Conservation (phyloP, 2,888 invertebrate genomes). For the Ganaspis brasiliensis region DNA sequence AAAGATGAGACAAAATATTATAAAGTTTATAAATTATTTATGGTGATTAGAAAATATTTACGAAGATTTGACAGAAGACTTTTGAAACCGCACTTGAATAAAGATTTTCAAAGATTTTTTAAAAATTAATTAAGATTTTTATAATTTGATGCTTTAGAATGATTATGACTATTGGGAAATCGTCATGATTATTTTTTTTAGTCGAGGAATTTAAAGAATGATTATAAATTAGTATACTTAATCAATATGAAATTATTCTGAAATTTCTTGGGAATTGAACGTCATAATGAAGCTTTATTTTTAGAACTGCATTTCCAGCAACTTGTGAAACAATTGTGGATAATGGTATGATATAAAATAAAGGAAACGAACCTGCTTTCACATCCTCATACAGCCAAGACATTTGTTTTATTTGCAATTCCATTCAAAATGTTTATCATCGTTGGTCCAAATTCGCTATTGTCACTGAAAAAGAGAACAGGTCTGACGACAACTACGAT, state of each 20-base stretch:
- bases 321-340: too few species aligned
- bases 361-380: neutral
- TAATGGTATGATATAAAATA: neutral
- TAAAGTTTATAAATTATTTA: too few species aligned
- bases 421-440: slow-evolving; percentile 10
- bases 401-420: slow-evolving; percentile 9
- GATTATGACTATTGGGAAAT: too few species aligned
- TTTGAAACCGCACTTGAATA: too few species aligned
- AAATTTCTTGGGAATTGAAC: neutral
- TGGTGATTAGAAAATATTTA: too few species aligned
- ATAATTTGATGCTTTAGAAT: too few species aligned
- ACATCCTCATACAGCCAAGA: slow-evolving; percentile 15
- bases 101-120: too few species aligned
- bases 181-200: too few species aligned
- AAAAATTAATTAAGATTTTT: too few species aligned
- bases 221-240: neutral
- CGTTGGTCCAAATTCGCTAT: neutral
- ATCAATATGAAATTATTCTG: neutral
- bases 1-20: too few species aligned
- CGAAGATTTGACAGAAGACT: too few species aligned
- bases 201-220: too few species aligned
- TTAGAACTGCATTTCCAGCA: neutral
- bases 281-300: slow-evolving; percentile 3
- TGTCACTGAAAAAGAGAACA: slow-evolving; percentile 18
- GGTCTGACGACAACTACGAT: neutral